These are phyloP conservation scores for Trachelus tabidus DNA, from an alignment of 2,888 invertebrate species.

Conservation along the genomic window DNA sequence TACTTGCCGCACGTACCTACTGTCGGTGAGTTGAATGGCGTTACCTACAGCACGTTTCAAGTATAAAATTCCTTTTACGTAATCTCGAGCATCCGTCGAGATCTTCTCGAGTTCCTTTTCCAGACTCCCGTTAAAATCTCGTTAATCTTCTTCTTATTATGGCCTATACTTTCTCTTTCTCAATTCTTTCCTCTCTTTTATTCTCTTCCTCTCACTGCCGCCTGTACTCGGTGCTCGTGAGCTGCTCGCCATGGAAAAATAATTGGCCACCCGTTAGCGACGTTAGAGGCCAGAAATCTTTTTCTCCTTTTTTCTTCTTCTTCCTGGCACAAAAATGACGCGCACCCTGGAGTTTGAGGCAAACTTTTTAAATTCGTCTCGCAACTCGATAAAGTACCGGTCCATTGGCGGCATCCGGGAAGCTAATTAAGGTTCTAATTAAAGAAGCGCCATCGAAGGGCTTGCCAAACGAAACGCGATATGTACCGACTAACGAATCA, in stretches of 20 bases:
- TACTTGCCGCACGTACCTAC: no score
- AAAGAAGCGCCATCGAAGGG: neutral
- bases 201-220: neutral
- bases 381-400: neutral
- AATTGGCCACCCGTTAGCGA: neutral
- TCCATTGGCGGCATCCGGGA: neutral
- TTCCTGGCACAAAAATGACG: neutral
- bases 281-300: neutral
- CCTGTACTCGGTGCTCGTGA: neutral
- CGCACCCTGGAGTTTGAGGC: neutral
- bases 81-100: neutral
- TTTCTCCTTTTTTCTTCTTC: neutral
- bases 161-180: no score
- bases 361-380: neutral
- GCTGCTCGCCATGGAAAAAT: neutral
- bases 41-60: neutral
- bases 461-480: neutral
- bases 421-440: neutral
- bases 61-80: neutral
- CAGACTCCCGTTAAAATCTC: no score
- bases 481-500: neutral
- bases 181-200: neutral
- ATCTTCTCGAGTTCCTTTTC: neutral
- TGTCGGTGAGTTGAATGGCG: no score
- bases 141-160: no score